A percentile compares a stretch with the other conserved stretches of the same genome.
Conservation (phyloP, 2,797 vertebrate genomes). For the Syncerus caffer region DNA sequence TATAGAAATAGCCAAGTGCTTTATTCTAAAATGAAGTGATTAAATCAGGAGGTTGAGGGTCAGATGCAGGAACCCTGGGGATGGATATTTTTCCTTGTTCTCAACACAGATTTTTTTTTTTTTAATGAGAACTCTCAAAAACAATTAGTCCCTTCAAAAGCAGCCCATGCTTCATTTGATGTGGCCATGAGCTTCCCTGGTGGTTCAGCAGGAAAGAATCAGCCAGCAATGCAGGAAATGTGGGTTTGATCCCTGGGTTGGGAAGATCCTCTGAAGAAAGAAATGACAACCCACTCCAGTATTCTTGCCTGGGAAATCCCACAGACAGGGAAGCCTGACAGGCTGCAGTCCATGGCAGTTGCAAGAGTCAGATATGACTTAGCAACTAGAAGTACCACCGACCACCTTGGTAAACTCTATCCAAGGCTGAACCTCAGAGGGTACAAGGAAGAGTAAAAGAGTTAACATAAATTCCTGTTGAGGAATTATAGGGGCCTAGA, state of each 20-base stretch:
- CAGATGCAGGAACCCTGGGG: not conserved
- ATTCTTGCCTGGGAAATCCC: not conserved
- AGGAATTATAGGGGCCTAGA: not conserved
- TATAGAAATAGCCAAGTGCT: not conserved
- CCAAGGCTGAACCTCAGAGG: not conserved
- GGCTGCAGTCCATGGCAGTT: not conserved
- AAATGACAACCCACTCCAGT: not conserved
- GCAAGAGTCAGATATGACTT: not conserved
- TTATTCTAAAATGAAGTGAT: slow-evolving; percentile 35
- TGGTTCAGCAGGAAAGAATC: not conserved
- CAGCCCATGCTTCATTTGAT: not conserved
- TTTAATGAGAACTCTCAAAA: not conserved
- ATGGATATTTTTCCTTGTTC: not conserved
- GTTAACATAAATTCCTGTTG: not conserved
- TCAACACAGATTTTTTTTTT: not conserved
- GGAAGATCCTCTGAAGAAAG: not conserved
- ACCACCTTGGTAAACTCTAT: not conserved
- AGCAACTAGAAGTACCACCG: not conserved
- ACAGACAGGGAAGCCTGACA: not conserved
- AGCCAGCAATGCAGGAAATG: not conserved
- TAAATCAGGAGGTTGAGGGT: not conserved
- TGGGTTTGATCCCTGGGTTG: not conserved
- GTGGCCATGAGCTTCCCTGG: not conserved
- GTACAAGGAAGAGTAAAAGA: not conserved
- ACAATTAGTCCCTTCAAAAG: not conserved